Conservation (phyloP, 2,888 invertebrate species). For the Ornithoptera priamus region DNA sequence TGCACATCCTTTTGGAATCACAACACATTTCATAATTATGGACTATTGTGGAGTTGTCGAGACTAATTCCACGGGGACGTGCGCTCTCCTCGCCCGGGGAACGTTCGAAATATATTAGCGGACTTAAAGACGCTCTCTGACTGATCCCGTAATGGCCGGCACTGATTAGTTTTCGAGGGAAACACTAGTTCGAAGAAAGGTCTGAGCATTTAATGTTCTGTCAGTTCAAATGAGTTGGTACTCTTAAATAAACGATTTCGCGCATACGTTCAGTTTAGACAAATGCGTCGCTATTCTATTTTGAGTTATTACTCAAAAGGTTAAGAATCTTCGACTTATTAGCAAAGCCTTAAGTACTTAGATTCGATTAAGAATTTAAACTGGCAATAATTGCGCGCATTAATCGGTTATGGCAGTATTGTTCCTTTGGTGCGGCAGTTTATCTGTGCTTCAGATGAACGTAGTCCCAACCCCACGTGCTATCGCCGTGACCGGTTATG, state of each 20-base stretch:
- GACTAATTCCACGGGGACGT: slow-evolving; percentile 65
- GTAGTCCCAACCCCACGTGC: slow-evolving; percentile 59
- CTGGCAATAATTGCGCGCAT: slow-evolving; percentile 65
- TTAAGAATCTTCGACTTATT: slow-evolving; percentile 10
- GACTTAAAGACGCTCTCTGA: slow-evolving; percentile 50
- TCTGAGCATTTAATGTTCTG: slow-evolving; percentile 52
- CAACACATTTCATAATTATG: slow-evolving; percentile 80
- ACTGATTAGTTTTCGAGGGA: slow-evolving; percentile 73
- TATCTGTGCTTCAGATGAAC: slow-evolving; percentile 65
- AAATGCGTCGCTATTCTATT: slow-evolving; percentile 3
- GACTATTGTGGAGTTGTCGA: slow-evolving; percentile 76
- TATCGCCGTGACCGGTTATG: slow-evolving; percentile 62
- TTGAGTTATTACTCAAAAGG: slow-evolving; percentile 1
- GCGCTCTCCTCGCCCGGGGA: slow-evolving; percentile 57
- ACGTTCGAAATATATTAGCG: slow-evolving; percentile 59
- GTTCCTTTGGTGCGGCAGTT: slow-evolving; percentile 59
- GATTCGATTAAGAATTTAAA: slow-evolving; percentile 34
- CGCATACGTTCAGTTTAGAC: not conserved
- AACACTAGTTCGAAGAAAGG: slow-evolving; percentile 70
- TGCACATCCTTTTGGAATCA: slow-evolving; percentile 68
- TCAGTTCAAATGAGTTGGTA: slow-evolving; percentile 37
- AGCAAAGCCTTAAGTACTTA: slow-evolving; percentile 11
- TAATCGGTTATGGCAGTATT: slow-evolving; percentile 63
- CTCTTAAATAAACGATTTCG: slow-evolving; percentile 21
- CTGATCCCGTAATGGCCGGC: slow-evolving; percentile 61